phyloP scores from a whole-genome alignment of 2,888 invertebrate species.

The Pyrrhia umbra region DNA sequence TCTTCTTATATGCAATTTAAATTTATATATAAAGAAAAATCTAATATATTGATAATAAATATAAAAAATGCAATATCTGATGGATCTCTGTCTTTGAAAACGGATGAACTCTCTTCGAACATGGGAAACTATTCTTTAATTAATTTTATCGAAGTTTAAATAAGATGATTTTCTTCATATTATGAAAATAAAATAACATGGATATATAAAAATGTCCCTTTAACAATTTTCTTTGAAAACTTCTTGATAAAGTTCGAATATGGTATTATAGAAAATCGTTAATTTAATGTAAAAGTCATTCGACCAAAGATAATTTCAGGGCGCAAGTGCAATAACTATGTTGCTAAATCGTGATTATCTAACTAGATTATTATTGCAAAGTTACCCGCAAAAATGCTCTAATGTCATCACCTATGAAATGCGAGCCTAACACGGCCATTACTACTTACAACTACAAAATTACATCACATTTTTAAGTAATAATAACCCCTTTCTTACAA shows the following conservation, averaged over 20 bases:
- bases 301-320: constrained; percentile 16
- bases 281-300: neutral
- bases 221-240: neutral
- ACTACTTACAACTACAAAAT: constrained; percentile 71
- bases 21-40: too few species aligned
- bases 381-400: constrained; percentile 69
- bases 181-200: too few species aligned
- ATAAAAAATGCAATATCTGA: too few species aligned
- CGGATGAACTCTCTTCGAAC: neutral
- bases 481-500: constrained; percentile 61
- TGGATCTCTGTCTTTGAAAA: neutral
- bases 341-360: constrained; percentile 52
- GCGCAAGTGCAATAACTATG: constrained; percentile 56
- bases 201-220: too few species aligned
- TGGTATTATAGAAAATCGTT: neutral
- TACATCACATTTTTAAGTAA: constrained; percentile 80
- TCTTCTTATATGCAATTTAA: too few species aligned
- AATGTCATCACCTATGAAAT: constrained; percentile 64
- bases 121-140: neutral
- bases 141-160: neutral
- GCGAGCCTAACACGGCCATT: constrained; percentile 63
- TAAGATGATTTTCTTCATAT: too few species aligned
- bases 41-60: too few species aligned
- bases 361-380: constrained; percentile 65
- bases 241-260: neutral